Conservation (phyloP, 2,797 vertebrate genomes). For the Cygnus olor region DNA sequence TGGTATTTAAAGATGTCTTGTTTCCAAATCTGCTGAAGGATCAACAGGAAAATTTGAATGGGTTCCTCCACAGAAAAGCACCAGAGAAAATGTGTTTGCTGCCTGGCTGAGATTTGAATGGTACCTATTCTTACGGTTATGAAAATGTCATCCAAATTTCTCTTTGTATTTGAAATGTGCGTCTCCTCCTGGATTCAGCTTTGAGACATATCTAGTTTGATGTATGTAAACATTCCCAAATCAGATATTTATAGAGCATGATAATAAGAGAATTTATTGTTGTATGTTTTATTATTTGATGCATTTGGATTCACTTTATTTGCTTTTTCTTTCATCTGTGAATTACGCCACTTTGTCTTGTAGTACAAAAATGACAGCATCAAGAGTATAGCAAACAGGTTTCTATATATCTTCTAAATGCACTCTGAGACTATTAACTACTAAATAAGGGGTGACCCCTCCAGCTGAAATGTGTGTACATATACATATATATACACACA, state of each 20-base stretch:
- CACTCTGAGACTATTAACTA: not conserved
- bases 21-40: not conserved
- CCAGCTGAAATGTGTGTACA: too few relatives aligned
- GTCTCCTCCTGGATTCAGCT: not conserved
- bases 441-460: not conserved
- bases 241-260: not conserved
- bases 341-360: not conserved
- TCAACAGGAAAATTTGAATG: not conserved
- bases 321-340: constrained; percentile 24
- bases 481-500: too few relatives aligned
- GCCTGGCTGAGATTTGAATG: not conserved
- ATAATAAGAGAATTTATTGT: constrained; percentile 8
- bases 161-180: not conserved
- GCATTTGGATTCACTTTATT: constrained; percentile 6
- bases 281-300: constrained; percentile 18
- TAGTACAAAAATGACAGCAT: not conserved
- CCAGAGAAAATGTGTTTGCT: not conserved
- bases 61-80: not conserved
- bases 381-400: not conserved
- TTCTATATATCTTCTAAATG: constrained; percentile 1
- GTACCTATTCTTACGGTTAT: not conserved
- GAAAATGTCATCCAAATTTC: not conserved
- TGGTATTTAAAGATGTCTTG: not conserved
- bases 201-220: not conserved
- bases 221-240: constrained; percentile 10